A percentile compares a stretch with the other conserved stretches of the same genome.
These are phyloP conservation scores for Ptychodera flava DNA, from an alignment of 35 echinoderm and acorn worm species.

Conservation along the genomic window DNA sequence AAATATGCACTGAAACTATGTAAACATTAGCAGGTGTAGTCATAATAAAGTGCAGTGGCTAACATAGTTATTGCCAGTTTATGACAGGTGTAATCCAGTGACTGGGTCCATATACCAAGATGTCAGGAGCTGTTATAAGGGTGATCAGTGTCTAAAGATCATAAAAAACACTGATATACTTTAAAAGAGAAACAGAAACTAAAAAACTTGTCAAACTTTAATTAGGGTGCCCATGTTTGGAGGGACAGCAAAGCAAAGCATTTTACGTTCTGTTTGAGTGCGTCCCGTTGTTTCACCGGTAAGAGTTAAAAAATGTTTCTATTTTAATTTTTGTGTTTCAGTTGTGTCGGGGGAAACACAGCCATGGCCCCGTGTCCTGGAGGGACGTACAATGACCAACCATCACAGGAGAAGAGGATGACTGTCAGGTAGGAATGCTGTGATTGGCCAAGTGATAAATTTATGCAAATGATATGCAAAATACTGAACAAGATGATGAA, in stretches of 20 bases:
- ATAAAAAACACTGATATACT: not conserved
- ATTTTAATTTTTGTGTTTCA: slow-evolving; percentile 36
- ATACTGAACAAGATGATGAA: not conserved
- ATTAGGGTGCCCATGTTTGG: not conserved
- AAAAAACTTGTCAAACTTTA: not conserved
- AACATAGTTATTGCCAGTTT: no score
- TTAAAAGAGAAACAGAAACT: not conserved
- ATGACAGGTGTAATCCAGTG: no score
- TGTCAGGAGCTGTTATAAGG: no score
- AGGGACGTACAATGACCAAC: slow-evolving; percentile 66
- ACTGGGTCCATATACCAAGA: no score
- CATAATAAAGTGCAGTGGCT: no score
- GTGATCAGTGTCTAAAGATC: no score
- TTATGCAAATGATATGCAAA: not conserved
- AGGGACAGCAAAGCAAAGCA: no score
- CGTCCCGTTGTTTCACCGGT: not conserved
- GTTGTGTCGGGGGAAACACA: slow-evolving; percentile 73
- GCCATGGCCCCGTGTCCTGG: slow-evolving; percentile 58
- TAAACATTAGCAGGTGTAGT: no score
- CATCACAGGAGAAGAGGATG: slow-evolving; percentile 41
- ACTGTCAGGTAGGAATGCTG: slow-evolving; percentile 53
- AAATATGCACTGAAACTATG: no score
- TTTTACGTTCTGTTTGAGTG: no score
- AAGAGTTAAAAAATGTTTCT: not conserved
- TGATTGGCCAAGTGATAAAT: not conserved